These are phyloP conservation scores for Lerema accius DNA, from an alignment of 1,140 invertebrate genomes.

Conservation along the genomic window DNA sequence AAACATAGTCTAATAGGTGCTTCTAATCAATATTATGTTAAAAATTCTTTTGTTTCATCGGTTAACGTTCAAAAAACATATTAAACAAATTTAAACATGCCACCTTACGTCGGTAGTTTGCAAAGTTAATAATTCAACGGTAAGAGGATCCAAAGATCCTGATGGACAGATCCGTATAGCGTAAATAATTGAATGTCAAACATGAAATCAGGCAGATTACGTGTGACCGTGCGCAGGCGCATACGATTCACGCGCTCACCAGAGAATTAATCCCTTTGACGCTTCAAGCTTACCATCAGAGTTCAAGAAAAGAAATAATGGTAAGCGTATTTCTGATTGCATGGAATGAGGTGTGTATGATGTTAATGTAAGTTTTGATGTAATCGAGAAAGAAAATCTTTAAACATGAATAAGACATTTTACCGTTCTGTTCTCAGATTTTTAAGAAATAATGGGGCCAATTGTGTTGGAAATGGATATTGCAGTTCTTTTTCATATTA, in stretches of 20 bases:
- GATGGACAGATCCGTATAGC: conserved; percentile 41
- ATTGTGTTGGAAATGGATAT: no score
- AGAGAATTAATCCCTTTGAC: conserved; percentile 36
- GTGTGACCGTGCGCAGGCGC: conserved; percentile 29
- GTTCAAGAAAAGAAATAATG: conserved; percentile 9
- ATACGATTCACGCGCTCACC: conserved; percentile 10
- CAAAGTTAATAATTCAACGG: conserved; percentile 44
- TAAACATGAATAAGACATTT: no score
- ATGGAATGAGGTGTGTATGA: conserved; percentile 8
- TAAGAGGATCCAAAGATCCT: conserved; percentile 36
- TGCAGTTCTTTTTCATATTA: no score
- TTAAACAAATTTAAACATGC: conserved; percentile 9
- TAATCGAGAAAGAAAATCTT: neutral
- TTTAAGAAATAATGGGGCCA: no score
- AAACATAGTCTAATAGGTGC: no score
- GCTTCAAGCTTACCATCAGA: conserved; percentile 18
- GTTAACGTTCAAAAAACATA: no score
- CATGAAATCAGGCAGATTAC: conserved; percentile 36
- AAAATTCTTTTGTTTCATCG: no score
- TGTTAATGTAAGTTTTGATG: neutral
- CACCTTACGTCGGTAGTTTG: conserved; percentile 17
- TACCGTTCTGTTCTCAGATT: no score
- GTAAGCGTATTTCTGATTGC: conserved; percentile 1
- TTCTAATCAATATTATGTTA: no score
- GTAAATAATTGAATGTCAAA: conserved; percentile 56